Percentiles rank a stretch among this genome's conserved stretches.
Conservation (phyloP, 2,797 vertebrate species). For the Amniataba percoides region DNA sequence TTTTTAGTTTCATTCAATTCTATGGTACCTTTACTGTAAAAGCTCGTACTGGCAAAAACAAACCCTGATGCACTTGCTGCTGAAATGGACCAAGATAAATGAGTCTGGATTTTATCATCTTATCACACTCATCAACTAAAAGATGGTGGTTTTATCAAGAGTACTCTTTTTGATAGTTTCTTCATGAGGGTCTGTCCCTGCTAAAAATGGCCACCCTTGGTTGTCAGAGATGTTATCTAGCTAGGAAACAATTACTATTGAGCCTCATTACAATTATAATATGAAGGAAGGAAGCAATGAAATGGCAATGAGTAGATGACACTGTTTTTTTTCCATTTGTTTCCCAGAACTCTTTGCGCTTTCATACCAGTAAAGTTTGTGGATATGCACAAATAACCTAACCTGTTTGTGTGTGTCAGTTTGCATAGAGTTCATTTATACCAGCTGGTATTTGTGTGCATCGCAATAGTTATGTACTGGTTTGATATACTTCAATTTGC, state of each 20-base stretch:
- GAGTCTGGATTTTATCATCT: too few species aligned
- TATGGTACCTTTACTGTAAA: neutral
- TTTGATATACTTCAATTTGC: neutral
- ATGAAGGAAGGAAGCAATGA: neutral
- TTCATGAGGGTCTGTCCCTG: too few species aligned
- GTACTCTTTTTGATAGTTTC: neutral
- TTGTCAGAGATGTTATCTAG: too few species aligned
- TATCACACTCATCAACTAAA: neutral
- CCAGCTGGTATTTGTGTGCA: neutral
- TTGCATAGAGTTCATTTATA: neutral
- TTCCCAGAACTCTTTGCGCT: neutral
- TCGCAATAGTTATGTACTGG: neutral
- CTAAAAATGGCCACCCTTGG: too few species aligned
- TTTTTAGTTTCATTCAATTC: neutral
- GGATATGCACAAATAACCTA: neutral
- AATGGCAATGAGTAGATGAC: neutral
- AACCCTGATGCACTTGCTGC: neutral
- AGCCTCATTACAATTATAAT: neutral
- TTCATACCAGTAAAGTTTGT: neutral
- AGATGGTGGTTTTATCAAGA: neutral
- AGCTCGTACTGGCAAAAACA: too few species aligned
- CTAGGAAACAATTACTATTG: too few species aligned
- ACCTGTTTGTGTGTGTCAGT: neutral
- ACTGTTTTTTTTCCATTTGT: neutral
- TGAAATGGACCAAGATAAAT: neutral